These are phyloP conservation scores for Rhynchophorus ferrugineus DNA, from an alignment of 1,140 invertebrate species.

Conservation along the genomic window DNA sequence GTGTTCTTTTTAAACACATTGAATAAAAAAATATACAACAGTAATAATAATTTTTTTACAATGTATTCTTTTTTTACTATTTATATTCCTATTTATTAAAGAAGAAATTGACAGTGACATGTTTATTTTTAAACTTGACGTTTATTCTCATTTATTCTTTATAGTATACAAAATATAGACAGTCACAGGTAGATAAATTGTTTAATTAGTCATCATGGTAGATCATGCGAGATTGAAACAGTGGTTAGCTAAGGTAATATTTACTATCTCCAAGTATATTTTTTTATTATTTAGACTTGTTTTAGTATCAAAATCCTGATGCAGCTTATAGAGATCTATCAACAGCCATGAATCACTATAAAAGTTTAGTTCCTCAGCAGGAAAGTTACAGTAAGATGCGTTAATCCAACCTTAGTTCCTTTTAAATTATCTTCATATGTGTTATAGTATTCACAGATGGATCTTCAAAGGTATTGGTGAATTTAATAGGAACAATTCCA, in stretches of 20 bases:
- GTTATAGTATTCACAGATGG: constrained; percentile 88
- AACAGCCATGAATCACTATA: constrained; percentile 62
- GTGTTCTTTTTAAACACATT: too few species aligned
- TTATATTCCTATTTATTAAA: too few species aligned
- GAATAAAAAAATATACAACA: too few species aligned
- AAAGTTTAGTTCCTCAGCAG: constrained; percentile 56
- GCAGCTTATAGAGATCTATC: constrained; percentile 66
- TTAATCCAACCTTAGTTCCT: too few species aligned
- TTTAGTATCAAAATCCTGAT: constrained; percentile 68
- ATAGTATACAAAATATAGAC: too few species aligned
- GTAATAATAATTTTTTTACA: too few species aligned
- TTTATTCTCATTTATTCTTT: too few species aligned
- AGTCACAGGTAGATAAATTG: too few species aligned
- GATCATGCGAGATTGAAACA: constrained; percentile 43
- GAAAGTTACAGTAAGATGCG: constrained; percentile 63
- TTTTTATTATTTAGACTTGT: constrained; percentile 20
- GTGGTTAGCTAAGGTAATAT: constrained; percentile 45
- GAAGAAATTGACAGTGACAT: too few species aligned
- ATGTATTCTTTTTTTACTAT: too few species aligned
- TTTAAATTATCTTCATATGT: too few species aligned
- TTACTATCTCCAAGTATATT: not conserved
- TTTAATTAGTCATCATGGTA: constrained; percentile 4
- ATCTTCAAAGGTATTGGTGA: constrained; percentile 68
- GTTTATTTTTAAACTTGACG: too few species aligned
- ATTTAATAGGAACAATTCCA: constrained; percentile 87